Evolutionary conservation across 2,113 vertebrate species (phyloP), one percentile per base, ranked within the genome.

Genomic region (Junco hyemalis): DNA sequence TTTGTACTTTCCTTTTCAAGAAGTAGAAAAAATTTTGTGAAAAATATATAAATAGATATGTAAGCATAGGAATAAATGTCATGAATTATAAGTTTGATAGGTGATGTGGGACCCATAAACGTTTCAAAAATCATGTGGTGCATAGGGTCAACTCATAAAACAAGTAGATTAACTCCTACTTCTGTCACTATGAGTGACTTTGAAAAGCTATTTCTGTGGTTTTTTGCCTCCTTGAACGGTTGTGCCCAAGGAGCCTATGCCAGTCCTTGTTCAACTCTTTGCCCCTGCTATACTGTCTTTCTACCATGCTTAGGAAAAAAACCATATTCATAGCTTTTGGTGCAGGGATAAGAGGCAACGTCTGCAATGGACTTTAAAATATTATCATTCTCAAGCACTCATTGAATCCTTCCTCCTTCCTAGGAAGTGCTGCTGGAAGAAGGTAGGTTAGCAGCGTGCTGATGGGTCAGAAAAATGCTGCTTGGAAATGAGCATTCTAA

Each of bases 341-440:
- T 33, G n/a, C 0, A 0, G 22, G 2, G 8, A 47, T 53, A 61
- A 63, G n/a, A 57, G 14, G 25, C 23, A 23, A 16, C 12, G 44
- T 53, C 7, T 74, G 16, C 24, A 57, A 23, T 36, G n/a, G 38
- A 73, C 56, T 57, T 28, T 22, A 2, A 12, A 54, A 86, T 63
- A 23, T 8, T 44, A 5, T 53, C 0, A 36, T 25, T 16, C 29
- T 74, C 7, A 38, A 93, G 22, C 20, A 44, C 4, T 36, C 42
- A 24, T 0, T 80, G n/a, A 82, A 57, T 48, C 16, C 12, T 66
- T 79, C 23, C 21, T 61, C 28, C 3, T 3, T 12, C 14, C 69
- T 57, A 38, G 31, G 28, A 86, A 82, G 14, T 40, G 9, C 8
- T 51, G 36, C 40, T 47, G n/a, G 29, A 61, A 70, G n/a, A 51